These are phyloP conservation scores for Kuschelorhynchus macadamiae DNA, from an alignment of 2,888 invertebrate species.

Conservation along the genomic window DNA sequence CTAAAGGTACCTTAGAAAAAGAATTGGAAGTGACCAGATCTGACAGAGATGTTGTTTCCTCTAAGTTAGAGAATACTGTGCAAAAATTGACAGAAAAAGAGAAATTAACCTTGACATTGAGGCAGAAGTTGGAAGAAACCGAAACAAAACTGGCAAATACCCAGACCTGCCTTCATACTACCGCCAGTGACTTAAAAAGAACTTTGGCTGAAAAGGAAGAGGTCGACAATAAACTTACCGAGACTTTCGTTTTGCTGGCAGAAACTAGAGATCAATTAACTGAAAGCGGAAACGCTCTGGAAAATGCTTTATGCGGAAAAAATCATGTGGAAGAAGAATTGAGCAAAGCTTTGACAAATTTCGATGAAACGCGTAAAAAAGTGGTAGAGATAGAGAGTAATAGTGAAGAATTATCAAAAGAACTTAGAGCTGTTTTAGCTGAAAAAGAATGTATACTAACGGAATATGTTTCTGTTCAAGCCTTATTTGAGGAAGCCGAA, in stretches of 20 bases:
- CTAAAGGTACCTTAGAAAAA: slow-evolving; percentile 2
- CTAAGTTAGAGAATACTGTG: slow-evolving; percentile 1
- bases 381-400: not conserved
- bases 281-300: not conserved
- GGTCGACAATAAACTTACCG: slow-evolving; percentile 6
- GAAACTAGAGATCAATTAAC: slow-evolving; percentile 16
- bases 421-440: not conserved
- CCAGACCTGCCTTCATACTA: not conserved
- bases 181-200: slow-evolving; percentile 2
- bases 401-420: not conserved
- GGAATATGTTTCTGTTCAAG: too few species aligned
- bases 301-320: slow-evolving; percentile 13
- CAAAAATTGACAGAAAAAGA: slow-evolving; percentile 6
- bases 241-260: slow-evolving; percentile 1
- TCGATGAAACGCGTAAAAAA: not conserved
- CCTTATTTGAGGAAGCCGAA: too few species aligned
- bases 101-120: not conserved
- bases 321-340: not conserved
- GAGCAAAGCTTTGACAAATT: not conserved
- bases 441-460: not conserved
- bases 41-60: slow-evolving; percentile 21
- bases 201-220: slow-evolving; percentile 26
- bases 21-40: slow-evolving; percentile 4
- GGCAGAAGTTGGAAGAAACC: not conserved
- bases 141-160: not conserved